Conservation (phyloP, 1,140 invertebrate species). For the Globodera rostochiensis region DNA sequence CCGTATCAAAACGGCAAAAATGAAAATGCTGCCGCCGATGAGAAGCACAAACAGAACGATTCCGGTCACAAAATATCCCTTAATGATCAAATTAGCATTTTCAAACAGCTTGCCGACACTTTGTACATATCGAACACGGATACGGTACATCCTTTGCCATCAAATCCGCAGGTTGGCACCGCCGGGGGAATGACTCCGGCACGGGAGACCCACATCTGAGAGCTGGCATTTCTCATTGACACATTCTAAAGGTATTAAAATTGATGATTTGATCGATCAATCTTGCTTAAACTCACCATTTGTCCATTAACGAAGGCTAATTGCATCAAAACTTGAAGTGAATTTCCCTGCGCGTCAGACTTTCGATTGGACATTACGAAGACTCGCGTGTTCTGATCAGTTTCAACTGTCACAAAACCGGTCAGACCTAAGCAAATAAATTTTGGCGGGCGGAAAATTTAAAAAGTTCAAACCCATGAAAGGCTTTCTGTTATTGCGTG, state of each 20-base stretch:
- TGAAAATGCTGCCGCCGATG: neutral
- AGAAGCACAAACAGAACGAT: neutral
- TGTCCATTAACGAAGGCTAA: neutral
- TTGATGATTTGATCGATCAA: neutral
- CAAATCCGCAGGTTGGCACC: slow-evolving; percentile 42
- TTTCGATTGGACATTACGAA: slow-evolving; percentile 1
- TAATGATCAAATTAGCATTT: neutral
- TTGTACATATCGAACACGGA: slow-evolving; percentile 37
- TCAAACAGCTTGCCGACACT: neutral
- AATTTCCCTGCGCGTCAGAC: neutral
- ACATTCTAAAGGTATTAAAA: neutral
- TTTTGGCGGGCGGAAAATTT: neutral
- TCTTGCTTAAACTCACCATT: neutral
- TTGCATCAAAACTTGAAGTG: neutral
- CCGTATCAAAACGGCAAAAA: neutral
- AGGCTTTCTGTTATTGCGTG: slow-evolving; percentile 31
- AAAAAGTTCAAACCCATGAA: slow-evolving; percentile 30
- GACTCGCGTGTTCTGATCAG: neutral
- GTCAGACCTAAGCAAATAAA: slow-evolving; percentile 16
- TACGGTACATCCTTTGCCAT: slow-evolving; percentile 48
- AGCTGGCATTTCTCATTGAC: neutral
- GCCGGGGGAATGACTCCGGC: slow-evolving; percentile 29
- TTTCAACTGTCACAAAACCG: slow-evolving; percentile 14
- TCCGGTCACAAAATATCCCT: neutral
- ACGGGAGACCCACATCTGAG: slow-evolving; percentile 42